phyloP scores from a whole-genome alignment of 92 coral and sea anemone species.

The Paramuricea clavata region DNA sequence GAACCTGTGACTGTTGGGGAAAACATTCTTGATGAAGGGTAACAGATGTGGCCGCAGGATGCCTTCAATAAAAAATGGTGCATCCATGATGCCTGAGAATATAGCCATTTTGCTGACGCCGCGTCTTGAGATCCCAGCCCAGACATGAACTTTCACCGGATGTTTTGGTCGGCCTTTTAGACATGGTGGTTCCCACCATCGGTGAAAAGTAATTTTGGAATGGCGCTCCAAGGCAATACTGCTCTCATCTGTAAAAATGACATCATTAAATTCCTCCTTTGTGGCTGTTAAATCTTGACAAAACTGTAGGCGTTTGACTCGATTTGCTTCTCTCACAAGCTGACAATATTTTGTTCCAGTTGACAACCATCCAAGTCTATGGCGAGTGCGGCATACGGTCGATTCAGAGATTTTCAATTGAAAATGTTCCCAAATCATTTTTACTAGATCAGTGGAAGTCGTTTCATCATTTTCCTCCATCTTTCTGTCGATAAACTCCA shows the following conservation, averaged over 20 bases:
- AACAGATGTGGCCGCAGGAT: neutral
- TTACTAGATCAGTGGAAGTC: slow-evolving; percentile 7
- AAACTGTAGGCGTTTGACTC: slow-evolving; percentile 27
- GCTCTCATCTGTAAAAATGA: slow-evolving; percentile 41
- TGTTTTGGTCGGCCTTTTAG: slow-evolving; percentile 49
- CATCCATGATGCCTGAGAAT: slow-evolving; percentile 47
- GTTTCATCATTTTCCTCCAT: slow-evolving; percentile 44
- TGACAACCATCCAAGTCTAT: slow-evolving; percentile 44
- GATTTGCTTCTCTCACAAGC: slow-evolving; percentile 44
- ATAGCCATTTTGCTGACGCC: slow-evolving; percentile 33
- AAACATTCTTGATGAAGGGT: slow-evolving; percentile 8
- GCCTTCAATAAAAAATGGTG: slow-evolving; percentile 23
- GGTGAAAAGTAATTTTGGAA: slow-evolving; percentile 15
- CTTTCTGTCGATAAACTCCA: slow-evolving; percentile 4
- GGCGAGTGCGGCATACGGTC: slow-evolving; percentile 27
- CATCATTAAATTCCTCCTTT: slow-evolving; percentile 24
- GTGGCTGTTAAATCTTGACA: neutral
- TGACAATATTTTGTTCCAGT: slow-evolving; percentile 53
- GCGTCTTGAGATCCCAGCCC: slow-evolving; percentile 51
- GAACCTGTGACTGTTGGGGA: slow-evolving; percentile 50
- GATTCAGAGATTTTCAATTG: slow-evolving; percentile 27
- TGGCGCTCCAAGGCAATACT: slow-evolving; percentile 31
- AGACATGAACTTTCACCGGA: slow-evolving; percentile 32
- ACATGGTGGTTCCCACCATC: slow-evolving; percentile 57
- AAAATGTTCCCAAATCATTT: neutral